Conservation (phyloP, 2,113 vertebrate species). For the Brachyhypopomus gauderio region DNA sequence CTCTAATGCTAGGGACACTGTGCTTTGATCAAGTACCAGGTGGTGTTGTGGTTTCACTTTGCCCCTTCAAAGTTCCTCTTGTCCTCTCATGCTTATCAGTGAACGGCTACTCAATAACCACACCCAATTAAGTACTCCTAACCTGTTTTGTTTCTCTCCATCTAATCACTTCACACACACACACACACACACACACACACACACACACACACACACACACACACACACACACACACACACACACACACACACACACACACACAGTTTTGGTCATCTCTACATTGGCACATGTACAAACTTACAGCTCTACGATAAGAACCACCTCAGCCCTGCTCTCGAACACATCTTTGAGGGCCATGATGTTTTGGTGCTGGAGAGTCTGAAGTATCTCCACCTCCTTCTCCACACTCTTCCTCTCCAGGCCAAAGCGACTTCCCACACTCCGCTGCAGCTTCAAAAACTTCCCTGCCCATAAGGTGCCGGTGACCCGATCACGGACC, state of each 20-base stretch:
- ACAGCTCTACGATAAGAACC: conserved; percentile 82
- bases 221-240: conserved; percentile 32
- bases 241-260: conserved; percentile 1
- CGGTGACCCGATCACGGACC: conserved; percentile 66
- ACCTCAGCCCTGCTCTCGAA: conserved; percentile 77
- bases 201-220: conserved; percentile 24
- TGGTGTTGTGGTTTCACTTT: neutral
- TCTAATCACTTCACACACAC: neutral
- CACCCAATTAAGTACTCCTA: too few relatives aligned
- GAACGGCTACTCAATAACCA: neutral
- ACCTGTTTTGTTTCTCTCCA: neutral
- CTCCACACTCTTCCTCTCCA: conserved; percentile 71
- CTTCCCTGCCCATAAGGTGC: conserved; percentile 72
- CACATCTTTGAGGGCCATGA: conserved; percentile 74
- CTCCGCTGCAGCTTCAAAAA: conserved; percentile 68
- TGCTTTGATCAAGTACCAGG: neutral
- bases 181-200: conserved; percentile 11
- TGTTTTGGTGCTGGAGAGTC: conserved; percentile 72
- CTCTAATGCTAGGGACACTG: neutral
- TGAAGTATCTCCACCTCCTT: conserved; percentile 74
- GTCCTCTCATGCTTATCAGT: conserved; percentile 4
- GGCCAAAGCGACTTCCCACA: conserved; percentile 67
- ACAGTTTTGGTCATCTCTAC: neutral
- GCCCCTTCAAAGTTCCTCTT: neutral
- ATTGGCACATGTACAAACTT: conserved; percentile 59